These are phyloP conservation scores for Onthophagus taurus DNA, from an alignment of 1,140 invertebrate genomes.

Conservation along the genomic window DNA sequence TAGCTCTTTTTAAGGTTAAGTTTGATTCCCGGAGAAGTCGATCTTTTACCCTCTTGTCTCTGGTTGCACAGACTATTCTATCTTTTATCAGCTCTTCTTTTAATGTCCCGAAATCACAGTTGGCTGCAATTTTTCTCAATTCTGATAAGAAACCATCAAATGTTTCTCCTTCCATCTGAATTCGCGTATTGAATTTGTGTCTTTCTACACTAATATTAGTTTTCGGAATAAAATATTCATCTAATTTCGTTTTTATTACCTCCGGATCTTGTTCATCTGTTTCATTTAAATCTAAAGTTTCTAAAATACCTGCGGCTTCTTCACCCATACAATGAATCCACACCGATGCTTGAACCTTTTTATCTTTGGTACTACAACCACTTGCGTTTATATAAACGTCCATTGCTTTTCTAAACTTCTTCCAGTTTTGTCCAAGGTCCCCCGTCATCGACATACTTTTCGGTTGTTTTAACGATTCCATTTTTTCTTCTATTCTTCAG, in stretches of 20 bases:
- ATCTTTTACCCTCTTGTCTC: slow-evolving; percentile 23
- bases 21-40: slow-evolving; percentile 22
- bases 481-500: no score
- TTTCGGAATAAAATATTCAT: slow-evolving; percentile 6
- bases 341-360: no score
- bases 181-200: slow-evolving; percentile 6
- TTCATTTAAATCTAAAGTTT: no score
- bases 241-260: background rate
- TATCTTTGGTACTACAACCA: no score
- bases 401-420: no score
- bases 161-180: background rate
- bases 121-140: slow-evolving; percentile 20
- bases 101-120: slow-evolving; percentile 20
- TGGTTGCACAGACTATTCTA: slow-evolving; percentile 26
- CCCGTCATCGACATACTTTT: no score
- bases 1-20: slow-evolving; percentile 17
- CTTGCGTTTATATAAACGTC: no score
- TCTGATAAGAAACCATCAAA: slow-evolving; percentile 23
- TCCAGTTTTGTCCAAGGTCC: no score
- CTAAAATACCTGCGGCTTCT: no score
- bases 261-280: no score
- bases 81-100: slow-evolving; percentile 27
- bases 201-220: slow-evolving; percentile 3
- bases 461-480: no score
- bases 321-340: no score